A percentile compares a stretch with the other conserved stretches of the same genome.
Evolutionary conservation across 2,797 vertebrate species (phyloP).

Genomic region (Aplochiton taeniatus): DNA sequence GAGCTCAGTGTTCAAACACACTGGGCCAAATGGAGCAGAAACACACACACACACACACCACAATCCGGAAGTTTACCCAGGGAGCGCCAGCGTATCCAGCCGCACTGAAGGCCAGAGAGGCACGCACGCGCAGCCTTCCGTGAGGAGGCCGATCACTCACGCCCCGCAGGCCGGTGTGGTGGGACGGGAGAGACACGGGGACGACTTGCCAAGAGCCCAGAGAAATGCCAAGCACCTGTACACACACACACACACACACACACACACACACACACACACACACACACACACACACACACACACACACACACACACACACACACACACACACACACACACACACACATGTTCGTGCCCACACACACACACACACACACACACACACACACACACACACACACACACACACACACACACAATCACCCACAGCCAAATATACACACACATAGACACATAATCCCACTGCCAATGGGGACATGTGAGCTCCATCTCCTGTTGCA

Average conservation of each 20-base stretch:
- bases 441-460: too few relatives aligned
- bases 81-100: background rate
- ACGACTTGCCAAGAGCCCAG: too few relatives aligned
- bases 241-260: too few relatives aligned
- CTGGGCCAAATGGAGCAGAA: constrained; percentile 72
- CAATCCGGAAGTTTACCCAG: constrained; percentile 57
- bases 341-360: background rate
- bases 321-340: constrained; percentile 6
- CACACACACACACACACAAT: constrained; percentile 10
- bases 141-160: constrained; percentile 39
- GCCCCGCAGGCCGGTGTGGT: constrained; percentile 37
- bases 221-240: too few relatives aligned
- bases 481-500: background rate
- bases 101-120: constrained; percentile 38
- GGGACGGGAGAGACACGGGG: constrained; percentile 7
- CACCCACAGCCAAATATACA: background rate
- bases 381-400: background rate
- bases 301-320: constrained; percentile 12
- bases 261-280: background rate
- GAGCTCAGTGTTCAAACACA: constrained; percentile 54
- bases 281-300: background rate
- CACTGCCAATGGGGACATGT: too few relatives aligned
- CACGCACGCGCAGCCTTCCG: constrained; percentile 36
- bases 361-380: background rate
- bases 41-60: constrained; percentile 58